phyloP scores from a whole-genome alignment of 2,113 vertebrate genomes.

The Gopherus evgoodei region DNA sequence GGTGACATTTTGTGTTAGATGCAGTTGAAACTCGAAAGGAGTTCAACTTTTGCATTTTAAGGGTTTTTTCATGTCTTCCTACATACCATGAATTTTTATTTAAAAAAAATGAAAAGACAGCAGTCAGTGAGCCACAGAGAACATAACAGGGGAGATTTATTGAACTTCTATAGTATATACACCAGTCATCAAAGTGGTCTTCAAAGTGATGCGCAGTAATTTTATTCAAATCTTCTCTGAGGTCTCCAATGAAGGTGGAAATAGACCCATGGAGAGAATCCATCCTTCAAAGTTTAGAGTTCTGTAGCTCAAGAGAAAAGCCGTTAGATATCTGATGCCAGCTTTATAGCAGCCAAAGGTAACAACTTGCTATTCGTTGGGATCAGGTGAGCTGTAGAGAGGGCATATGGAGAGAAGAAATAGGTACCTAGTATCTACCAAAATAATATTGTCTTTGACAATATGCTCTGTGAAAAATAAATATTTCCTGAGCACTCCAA shows the following conservation, averaged over 20 bases:
- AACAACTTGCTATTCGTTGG: not conserved
- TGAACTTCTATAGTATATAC: not conserved
- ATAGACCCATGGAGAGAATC: not conserved
- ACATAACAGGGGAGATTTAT: not conserved
- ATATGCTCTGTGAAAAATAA: not conserved
- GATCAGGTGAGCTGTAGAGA: not conserved
- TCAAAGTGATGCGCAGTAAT: slow-evolving; percentile 28
- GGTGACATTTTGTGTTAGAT: not conserved
- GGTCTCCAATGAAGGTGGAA: slow-evolving; percentile 21
- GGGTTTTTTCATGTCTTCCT: not conserved
- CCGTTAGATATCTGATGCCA: not conserved
- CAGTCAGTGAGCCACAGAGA: not conserved
- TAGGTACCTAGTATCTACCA: not conserved
- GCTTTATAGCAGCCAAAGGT: not conserved
- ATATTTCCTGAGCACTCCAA: not conserved
- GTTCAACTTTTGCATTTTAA: not conserved
- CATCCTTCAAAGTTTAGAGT: not conserved
- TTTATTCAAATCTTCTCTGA: not conserved
- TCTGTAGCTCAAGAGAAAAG: not conserved
- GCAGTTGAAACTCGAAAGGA: not conserved
- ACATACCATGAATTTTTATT: not conserved
- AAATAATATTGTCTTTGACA: not conserved
- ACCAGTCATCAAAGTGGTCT: not conserved
- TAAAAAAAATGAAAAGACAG: not conserved
- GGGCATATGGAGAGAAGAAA: not conserved